These are phyloP conservation scores for Neogale vison DNA, from an alignment of 2,113 vertebrate species.

Conservation along the genomic window DNA sequence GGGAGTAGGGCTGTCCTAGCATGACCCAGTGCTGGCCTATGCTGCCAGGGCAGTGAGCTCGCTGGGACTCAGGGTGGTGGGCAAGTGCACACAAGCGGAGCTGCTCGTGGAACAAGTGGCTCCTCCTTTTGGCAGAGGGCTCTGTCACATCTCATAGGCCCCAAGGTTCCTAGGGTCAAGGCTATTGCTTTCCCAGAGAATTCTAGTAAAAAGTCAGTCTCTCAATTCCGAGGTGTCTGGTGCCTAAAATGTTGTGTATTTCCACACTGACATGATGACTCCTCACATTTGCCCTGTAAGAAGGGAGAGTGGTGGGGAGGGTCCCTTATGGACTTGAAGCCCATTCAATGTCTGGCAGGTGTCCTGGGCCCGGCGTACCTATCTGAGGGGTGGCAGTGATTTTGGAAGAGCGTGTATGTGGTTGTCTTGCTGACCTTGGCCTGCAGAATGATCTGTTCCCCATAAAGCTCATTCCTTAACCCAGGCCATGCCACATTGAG, in stretches of 20 bases:
- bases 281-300: not conserved
- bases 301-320: rapidly evolving
- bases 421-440: not conserved
- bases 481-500: not conserved
- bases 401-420: rapidly evolving
- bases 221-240: not conserved
- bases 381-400: not conserved
- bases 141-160: not conserved
- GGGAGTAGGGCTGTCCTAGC: not conserved
- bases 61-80: rapidly evolving
- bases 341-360: not conserved
- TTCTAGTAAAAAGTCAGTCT: not conserved
- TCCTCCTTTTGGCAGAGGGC: not conserved
- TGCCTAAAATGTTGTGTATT: not conserved
- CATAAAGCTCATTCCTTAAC: not conserved
- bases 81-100: not conserved
- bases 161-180: not conserved
- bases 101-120: not conserved
- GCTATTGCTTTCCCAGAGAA: not conserved
- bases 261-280: not conserved
- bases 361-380: not conserved
- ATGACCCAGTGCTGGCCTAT: not conserved
- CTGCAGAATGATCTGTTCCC: not conserved
- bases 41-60: not conserved
- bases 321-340: rapidly evolving